A percentile compares a stretch with the other conserved stretches of the same genome.
phyloP scores from a whole-genome alignment of 2,797 vertebrate genomes.

The Cyprinodon diabolis region DNA sequence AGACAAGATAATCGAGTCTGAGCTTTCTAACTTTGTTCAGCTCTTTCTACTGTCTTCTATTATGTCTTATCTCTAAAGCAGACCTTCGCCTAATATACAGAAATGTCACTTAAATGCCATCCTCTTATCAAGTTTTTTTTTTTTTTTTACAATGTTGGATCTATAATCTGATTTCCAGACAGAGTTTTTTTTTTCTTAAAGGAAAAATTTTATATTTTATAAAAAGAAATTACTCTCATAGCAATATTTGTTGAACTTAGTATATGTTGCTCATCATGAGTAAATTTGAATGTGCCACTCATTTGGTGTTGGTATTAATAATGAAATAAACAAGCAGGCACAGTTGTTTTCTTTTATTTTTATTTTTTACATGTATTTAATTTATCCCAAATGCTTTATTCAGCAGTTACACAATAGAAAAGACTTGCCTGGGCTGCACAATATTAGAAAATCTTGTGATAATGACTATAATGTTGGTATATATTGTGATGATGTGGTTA shows the following conservation, averaged over 20 bases:
- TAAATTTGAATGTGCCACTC: not conserved
- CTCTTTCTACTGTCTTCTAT: not conserved
- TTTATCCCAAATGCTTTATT: not conserved
- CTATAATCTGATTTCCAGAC: constrained; percentile 7
- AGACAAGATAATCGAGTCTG: too few species aligned
- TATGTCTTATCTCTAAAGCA: not conserved
- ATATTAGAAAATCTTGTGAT: too few species aligned
- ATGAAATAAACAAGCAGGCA: not conserved
- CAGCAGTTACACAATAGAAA: not conserved
- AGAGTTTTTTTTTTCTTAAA: not conserved
- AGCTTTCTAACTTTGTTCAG: not conserved
- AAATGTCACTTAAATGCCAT: constrained; percentile 3
- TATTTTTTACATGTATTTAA: not conserved
- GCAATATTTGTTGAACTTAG: not conserved
- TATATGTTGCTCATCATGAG: not conserved
- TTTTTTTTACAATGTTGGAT: not conserved
- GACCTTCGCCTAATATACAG: constrained; percentile 2
- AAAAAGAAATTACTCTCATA: not conserved
- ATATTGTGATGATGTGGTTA: too few species aligned
- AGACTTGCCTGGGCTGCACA: too few species aligned
- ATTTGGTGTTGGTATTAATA: not conserved
- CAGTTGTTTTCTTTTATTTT: not conserved
- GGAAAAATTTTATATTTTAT: not conserved
- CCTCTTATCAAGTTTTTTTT: not conserved
- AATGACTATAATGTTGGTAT: too few species aligned